Evolutionary conservation across 2,888 invertebrate genomes (phyloP), one percentile per base, ranked within the genome.

Genomic region (Ecliptopera silaceata): DNA sequence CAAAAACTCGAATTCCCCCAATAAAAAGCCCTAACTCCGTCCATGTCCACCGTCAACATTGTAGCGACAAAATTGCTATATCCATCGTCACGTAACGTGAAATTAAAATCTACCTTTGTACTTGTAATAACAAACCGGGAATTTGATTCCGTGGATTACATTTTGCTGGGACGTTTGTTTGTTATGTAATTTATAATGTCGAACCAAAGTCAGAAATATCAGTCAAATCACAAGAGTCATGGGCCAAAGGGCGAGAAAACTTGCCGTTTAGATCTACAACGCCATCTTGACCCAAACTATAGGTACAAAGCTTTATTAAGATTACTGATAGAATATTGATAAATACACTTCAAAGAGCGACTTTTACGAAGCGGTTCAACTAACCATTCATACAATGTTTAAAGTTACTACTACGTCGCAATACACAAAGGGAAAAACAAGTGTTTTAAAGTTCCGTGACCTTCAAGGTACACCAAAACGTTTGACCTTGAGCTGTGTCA

Each of bases 401-500:
- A 13, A 36, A 38, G 54, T 46, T 47, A 17, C 15, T 29, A 39
- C 46, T 32, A 31, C 15, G 29, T 39, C 22, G 13, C 31, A 18
- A 45, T 26, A 46, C 15, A 29, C 22, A 20, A 38, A 47, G 29
- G 52, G 39, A 49, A 49, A 3, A 26, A 10, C 12, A 43, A 32
- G 45, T 29, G 20, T 41, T 45, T 34, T 34, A 53, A 38, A 54
- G 17, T 45, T 45, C 44, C 15, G 60, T 70, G 73, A 75, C 79
- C 74, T 77, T 75, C 66, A 63, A 64, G 63, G 61, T 59, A n/a
- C 20, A 46, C 34, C 69, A 60, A 60, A 44, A 38, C 31, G 48
- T 17, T 48, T 68, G 72, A 70, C 78, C 79, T 79, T 79, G 78
- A 72, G 67, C 70, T 61, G 56, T 60, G 70, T 72, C 69, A 66